Evolutionary conservation across 2,797 vertebrate genomes (phyloP), one percentile per base, ranked within the genome.

Genomic region (Hydrophis major): DNA sequence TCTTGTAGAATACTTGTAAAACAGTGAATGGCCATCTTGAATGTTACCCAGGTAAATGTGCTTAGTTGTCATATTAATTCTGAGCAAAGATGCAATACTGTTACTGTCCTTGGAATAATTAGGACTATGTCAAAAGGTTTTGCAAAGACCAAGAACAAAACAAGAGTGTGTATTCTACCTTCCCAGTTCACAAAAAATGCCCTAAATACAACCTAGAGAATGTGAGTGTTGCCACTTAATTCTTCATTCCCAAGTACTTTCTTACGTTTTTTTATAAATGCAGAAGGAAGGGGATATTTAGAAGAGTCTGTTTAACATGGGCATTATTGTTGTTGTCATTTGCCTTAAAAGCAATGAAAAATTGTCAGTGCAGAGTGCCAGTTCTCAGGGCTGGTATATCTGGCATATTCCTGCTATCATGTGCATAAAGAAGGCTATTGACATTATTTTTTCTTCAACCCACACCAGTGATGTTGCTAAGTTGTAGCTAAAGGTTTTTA

Each of bases 301-400:
- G 20, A 42, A 91, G 12, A 94, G 88, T 86, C 89, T 89, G 18
- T 92, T 12, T 32, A 61, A 56, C 56, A 88, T n/a, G 42, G 28
- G 95, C 93, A 74, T 66, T 95, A 74, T 66, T 95, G 8, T 74
- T 74, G n/a, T 10, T 83, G 8, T 83, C 8, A 83, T 95, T 96
- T 96, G 96, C 95, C 95, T 96, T 96, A 95, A 74, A 89, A 91
- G 42, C 89, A 92, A 61, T 92, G 87, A 95, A 16, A 50, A 94
- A 91, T 94, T 94, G 2, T 94, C 60, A 92, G 89, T 61, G 90
- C 89, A 93, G 60, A 50, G 32, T 63, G 5, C 10, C 66, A 42
- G n/a, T 78, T 42, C 4, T 50, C 6, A 53, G 20, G 74, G 37
- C 37, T 83, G 74, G 37, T 83, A 25, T 83, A 83, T 47, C 20